Evolutionary conservation across 2,888 invertebrate species (phyloP), one percentile per base, ranked within the genome.

Genomic region (Agrochola lychnidis): DNA sequence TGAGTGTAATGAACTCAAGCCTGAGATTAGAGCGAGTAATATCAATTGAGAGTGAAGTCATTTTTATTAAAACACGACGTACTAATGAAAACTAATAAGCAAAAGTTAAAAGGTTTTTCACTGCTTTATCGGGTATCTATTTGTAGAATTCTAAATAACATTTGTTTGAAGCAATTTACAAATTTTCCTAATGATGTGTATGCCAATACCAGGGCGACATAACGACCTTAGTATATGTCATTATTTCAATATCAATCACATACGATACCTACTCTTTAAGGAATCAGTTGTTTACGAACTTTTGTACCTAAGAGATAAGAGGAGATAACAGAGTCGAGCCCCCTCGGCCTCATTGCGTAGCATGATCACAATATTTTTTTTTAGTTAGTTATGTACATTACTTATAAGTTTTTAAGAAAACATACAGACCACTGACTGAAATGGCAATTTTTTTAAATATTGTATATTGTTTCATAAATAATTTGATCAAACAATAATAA

Each of bases 301-400:
- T 57, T 14, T 45, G 48, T 14, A 30, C 48, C 7, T 51, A 22
- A n/a, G 30, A 78, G 82, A 85, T 83, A 83, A 78, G 22, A 51
- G 25, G 19, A 45, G 85, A 82, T 85, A 82, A 48, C 40, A 51
- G 25, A 82, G 86, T 42, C 86, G 83, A 83, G 83, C 83, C 83
- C 81, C 82, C 84, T 70, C 61, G 51, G 45, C 57, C 62, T 45
- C 16, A 67, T 57, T 57, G 56, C 42, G 36, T 53, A 79, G 25
- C 12, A 16, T 16, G 5, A 12, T 48, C 22, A 36, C 36, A 53
- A 77, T 56, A 22, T 25, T 14, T 61, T 69, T 59, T 16, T 22
- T 16, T 1, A 4, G 10, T 59, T 68, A 59, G 16, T 2, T 59
- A 30, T 30, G 30, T 30, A 53, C 7, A 51, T 51, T 51, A 51